Percentiles rank a stretch among this genome's conserved stretches.
phyloP scores from a whole-genome alignment of 2,888 invertebrate species.

The Beris morrisii region DNA sequence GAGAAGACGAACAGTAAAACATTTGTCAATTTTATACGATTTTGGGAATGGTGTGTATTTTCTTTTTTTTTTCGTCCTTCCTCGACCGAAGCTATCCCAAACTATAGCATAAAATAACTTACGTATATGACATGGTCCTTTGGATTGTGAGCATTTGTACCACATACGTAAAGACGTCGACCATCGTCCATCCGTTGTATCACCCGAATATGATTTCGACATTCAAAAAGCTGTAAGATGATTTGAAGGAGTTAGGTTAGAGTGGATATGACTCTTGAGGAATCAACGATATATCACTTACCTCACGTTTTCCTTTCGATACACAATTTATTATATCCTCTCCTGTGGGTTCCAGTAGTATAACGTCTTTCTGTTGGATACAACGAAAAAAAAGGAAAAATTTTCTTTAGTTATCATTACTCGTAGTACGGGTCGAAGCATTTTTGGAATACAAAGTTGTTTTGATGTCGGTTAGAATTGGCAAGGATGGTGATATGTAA shows the following conservation, averaged over 20 bases:
- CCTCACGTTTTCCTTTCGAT: constrained; percentile 94
- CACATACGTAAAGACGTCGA: constrained; percentile 84
- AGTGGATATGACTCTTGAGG: neutral
- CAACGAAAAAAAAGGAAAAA: constrained; percentile 3
- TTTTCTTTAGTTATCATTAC: neutral
- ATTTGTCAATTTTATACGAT: constrained; percentile 35
- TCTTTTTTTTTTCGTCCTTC: neutral
- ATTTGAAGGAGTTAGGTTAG: constrained; percentile 15
- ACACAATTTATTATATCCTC: constrained; percentile 86
- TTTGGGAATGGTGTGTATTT: constrained; percentile 1
- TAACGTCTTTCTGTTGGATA: constrained; percentile 74
- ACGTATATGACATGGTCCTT: constrained; percentile 94
- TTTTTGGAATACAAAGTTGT: neutral
- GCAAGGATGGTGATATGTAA: too few relatives aligned
- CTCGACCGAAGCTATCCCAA: neutral
- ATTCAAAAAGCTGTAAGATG: constrained; percentile 81
- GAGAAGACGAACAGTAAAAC: constrained; percentile 33
- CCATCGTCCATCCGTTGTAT: constrained; percentile 93
- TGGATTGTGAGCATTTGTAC: constrained; percentile 92
- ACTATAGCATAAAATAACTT: constrained; percentile 60
- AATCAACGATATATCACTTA: constrained; percentile 55
- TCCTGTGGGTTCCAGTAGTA: constrained; percentile 81
- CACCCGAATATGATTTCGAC: constrained; percentile 90
- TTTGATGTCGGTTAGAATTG: too few relatives aligned
- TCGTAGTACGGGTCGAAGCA: neutral